A percentile compares a stretch with the other conserved stretches of the same genome.
phyloP scores from a whole-genome alignment of 2,113 vertebrate genomes.

The Mustela nigripes region DNA sequence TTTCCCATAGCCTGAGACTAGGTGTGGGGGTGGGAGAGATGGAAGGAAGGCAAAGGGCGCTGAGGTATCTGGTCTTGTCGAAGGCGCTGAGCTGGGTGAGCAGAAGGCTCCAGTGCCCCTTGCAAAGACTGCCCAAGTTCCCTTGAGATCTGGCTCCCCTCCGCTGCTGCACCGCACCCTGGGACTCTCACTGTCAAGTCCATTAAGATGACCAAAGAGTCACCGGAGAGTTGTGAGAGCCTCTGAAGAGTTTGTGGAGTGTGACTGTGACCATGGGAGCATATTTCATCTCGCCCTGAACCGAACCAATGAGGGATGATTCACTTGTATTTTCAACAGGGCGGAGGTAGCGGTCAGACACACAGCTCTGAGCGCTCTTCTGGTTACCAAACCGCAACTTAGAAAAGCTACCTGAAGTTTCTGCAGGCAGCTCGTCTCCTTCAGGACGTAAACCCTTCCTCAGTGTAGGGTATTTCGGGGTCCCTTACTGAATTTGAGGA shows the following conservation, averaged over 20 bases:
- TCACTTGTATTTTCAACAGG: background rate
- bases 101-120: background rate
- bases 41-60: background rate
- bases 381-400: background rate
- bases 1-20: background rate
- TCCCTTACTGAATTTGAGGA: background rate
- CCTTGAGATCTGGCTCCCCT: rapidly evolving
- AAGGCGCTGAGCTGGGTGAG: background rate
- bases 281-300: slow-evolving; percentile 54
- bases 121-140: background rate
- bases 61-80: background rate
- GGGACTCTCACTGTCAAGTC: background rate
- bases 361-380: background rate
- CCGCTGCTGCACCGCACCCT: rapidly evolving
- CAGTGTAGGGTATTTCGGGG: background rate
- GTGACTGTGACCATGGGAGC: background rate
- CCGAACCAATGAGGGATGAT: background rate
- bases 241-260: slow-evolving; percentile 50
- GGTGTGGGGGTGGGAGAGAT: background rate
- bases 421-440: background rate
- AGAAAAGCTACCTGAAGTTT: background rate
- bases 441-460: background rate
- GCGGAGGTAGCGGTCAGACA: background rate
- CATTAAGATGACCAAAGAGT: slow-evolving; percentile 40
- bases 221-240: background rate